Evolutionary conservation across 2,888 invertebrate genomes (phyloP).

Genomic region (Mythimna pallens): DNA sequence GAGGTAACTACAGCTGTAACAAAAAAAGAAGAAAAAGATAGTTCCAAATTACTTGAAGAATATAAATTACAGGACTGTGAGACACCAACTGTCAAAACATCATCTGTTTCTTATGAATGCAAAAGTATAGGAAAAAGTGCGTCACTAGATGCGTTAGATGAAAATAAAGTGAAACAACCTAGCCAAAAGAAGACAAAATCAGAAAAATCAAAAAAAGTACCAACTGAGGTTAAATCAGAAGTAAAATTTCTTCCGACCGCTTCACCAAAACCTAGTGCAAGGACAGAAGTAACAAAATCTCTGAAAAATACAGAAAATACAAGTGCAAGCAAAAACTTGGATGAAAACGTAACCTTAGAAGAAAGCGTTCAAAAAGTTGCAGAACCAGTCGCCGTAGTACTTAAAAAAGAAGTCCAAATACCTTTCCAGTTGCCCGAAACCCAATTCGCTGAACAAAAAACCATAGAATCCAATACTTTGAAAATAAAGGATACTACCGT

Average conservation of each 20-base stretch:
- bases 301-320: slow-evolving; percentile 5
- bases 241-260: slow-evolving; percentile 19
- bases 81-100: slow-evolving; percentile 1
- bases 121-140: slow-evolving; percentile 60
- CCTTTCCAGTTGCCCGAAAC: slow-evolving; percentile 1
- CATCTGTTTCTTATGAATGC: slow-evolving; percentile 16
- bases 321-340: slow-evolving; percentile 1
- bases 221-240: slow-evolving; percentile 19
- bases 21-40: slow-evolving; percentile 19
- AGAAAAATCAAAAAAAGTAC: slow-evolving; percentile 55
- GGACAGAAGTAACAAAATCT: slow-evolving; percentile 10
- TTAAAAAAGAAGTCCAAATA: slow-evolving; percentile 12
- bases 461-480: slow-evolving; percentile 4
- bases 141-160: slow-evolving; percentile 52
- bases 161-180: slow-evolving; percentile 44
- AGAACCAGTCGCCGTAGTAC: slow-evolving; percentile 2
- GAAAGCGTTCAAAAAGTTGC: neutral
- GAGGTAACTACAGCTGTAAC: neutral
- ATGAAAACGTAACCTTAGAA: neutral
- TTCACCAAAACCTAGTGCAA: slow-evolving; percentile 42
- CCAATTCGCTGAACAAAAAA: slow-evolving; percentile 5
- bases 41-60: slow-evolving; percentile 13
- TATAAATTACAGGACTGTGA: neutral
- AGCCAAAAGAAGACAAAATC: slow-evolving; percentile 60
- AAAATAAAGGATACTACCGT: neutral